Conservation (phyloP, 92 coral and sea anemone genomes). For the Porites cylindrica region DNA sequence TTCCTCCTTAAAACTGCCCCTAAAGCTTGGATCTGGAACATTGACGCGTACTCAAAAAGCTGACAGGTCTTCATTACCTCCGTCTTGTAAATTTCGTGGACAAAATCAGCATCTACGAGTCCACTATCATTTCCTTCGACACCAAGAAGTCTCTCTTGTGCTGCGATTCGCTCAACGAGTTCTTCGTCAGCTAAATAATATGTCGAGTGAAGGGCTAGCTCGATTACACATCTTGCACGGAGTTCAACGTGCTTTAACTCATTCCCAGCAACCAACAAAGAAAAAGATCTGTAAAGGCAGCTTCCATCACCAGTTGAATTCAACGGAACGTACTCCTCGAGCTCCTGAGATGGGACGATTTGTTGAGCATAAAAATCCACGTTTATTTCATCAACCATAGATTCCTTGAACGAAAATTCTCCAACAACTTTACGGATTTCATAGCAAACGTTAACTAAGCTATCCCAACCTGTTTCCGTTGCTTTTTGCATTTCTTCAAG, state of each 20-base stretch:
- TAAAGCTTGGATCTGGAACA: slow-evolving; percentile 10
- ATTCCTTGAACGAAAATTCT: too few relatives aligned
- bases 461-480: too few relatives aligned
- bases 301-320: slow-evolving; percentile 19
- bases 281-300: background rate
- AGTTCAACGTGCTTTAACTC: slow-evolving; percentile 9
- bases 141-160: background rate
- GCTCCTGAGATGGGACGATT: slow-evolving; percentile 3
- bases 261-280: background rate
- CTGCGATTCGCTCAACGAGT: background rate
- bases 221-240: background rate
- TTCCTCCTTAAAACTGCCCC: background rate
- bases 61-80: background rate
- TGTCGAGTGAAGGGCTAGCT: background rate
- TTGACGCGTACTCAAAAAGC: background rate
- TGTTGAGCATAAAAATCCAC: background rate
- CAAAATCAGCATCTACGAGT: background rate
- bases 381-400: too few relatives aligned
- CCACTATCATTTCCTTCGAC: background rate
- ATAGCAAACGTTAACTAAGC: too few relatives aligned
- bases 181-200: slow-evolving; percentile 21
- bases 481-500: too few relatives aligned
- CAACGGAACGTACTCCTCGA: slow-evolving; percentile 1
- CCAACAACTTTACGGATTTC: too few relatives aligned
- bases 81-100: background rate